A percentile compares a stretch with the other conserved stretches of the same genome.
Conservation (phyloP, 1,140 invertebrate species). For the Ceratoteleas bidentatus region DNA sequence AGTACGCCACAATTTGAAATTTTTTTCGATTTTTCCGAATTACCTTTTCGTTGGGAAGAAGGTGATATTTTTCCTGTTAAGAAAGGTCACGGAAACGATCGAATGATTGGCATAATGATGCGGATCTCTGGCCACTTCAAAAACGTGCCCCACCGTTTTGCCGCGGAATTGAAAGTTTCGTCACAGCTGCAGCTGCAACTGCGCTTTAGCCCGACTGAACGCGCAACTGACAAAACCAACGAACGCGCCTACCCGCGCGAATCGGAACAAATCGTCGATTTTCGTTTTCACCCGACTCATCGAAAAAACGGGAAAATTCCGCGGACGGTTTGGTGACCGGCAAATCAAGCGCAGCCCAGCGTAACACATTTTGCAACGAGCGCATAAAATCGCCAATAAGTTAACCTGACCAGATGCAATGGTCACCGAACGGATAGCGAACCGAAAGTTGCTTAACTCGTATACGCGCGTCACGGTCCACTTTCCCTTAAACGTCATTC, state of each 20-base stretch:
- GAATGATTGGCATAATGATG: too few species aligned
- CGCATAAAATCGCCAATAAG: constrained; percentile 68
- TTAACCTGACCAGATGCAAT: constrained; percentile 56
- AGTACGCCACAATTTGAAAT: too few species aligned
- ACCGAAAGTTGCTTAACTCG: constrained; percentile 72
- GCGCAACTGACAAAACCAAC: neutral
- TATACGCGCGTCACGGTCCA: constrained; percentile 69
- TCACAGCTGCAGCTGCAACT: neutral
- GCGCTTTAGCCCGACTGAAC: neutral
- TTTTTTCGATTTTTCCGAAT: too few species aligned
- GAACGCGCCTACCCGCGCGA: neutral
- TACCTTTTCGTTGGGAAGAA: too few species aligned
- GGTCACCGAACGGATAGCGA: constrained; percentile 58
- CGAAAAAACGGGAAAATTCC: constrained; percentile 44
- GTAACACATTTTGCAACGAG: constrained; percentile 63
- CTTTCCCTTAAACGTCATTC: constrained; percentile 75
- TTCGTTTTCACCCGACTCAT: constrained; percentile 20
- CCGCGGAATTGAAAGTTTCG: neutral
- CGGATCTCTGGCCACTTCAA: too few species aligned
- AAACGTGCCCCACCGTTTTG: neutral
- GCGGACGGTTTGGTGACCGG: constrained; percentile 5
- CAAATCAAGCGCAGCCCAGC: constrained; percentile 47
- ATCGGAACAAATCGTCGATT: constrained; percentile 9
- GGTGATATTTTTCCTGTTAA: too few species aligned
- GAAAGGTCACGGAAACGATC: too few species aligned